These are phyloP conservation scores for Botia kubotai DNA, from an alignment of 2,797 vertebrate species.

Conservation along the genomic window DNA sequence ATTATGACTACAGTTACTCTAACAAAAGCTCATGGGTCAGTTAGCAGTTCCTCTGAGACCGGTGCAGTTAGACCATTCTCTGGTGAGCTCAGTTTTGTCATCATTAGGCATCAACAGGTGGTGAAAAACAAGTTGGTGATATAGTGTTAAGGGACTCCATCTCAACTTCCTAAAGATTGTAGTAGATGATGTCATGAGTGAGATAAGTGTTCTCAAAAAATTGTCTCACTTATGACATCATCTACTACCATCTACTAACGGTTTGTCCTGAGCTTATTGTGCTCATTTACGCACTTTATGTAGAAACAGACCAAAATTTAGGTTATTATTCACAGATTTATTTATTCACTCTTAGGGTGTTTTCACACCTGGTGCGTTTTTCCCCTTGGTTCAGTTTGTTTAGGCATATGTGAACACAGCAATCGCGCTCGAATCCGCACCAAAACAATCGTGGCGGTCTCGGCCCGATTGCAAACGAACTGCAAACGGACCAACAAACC, in stretches of 20 bases:
- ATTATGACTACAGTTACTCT: constrained; percentile 2
- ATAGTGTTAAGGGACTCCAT: not conserved
- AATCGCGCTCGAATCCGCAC: too few relatives aligned
- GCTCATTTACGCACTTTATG: not conserved
- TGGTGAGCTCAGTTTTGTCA: not conserved
- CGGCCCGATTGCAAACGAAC: too few relatives aligned
- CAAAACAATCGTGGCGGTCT: too few relatives aligned
- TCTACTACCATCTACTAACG: too few relatives aligned
- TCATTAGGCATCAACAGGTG: not conserved
- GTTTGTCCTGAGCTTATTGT: not conserved
- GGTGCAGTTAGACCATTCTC: not conserved
- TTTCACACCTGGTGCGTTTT: too few relatives aligned
- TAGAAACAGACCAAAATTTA: too few relatives aligned
- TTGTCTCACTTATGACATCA: too few relatives aligned
- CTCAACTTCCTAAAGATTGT: not conserved
- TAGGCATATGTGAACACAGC: too few relatives aligned
- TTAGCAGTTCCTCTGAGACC: not conserved
- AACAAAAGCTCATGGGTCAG: not conserved
- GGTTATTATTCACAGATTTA: too few relatives aligned
- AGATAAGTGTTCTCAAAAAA: not conserved
- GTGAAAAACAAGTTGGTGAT: not conserved
- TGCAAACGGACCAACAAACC: too few relatives aligned
- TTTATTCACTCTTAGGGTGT: too few relatives aligned
- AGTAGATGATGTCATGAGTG: not conserved
- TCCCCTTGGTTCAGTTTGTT: too few relatives aligned